phyloP scores from a whole-genome alignment of 2,797 vertebrate genomes.

The Echeneis naucrates region DNA sequence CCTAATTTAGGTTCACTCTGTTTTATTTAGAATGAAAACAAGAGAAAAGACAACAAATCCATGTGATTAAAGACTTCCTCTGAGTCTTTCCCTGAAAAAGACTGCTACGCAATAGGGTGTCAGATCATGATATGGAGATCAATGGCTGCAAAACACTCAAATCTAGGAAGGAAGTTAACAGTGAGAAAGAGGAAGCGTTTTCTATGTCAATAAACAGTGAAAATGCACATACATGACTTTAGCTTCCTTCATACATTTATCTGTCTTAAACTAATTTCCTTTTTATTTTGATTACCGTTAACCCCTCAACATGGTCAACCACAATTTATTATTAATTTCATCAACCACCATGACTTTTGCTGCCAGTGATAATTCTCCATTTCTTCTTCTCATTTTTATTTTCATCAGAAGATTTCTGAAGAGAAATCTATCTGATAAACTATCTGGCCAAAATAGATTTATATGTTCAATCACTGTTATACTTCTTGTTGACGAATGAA shows the following conservation, averaged over 20 bases:
- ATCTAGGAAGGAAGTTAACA: background rate
- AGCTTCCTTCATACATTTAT: background rate
- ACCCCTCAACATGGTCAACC: background rate
- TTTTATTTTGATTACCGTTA: background rate
- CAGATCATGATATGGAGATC: background rate
- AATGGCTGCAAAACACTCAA: background rate
- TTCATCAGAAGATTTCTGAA: background rate
- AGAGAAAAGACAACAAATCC: slow-evolving; percentile 30
- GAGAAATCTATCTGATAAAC: too few relatives aligned
- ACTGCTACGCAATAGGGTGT: background rate
- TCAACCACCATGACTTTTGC: background rate
- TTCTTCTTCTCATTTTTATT: background rate
- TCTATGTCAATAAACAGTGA: slow-evolving; percentile 2
- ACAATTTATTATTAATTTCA: background rate
- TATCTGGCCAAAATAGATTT: background rate
- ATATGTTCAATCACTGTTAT: background rate
- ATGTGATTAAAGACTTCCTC: background rate
- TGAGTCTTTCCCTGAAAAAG: background rate
- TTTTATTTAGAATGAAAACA: background rate
- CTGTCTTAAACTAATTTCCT: slow-evolving; percentile 6
- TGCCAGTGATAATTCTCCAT: background rate
- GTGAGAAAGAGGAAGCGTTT: slow-evolving; percentile 17
- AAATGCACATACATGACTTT: background rate
- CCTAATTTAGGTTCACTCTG: slow-evolving; percentile 16
- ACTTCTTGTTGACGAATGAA: slow-evolving; percentile 5